Percentiles rank a stretch among this genome's conserved stretches.
phyloP scores from a whole-genome alignment of 2,113 vertebrate species.

The Vidua macroura region DNA sequence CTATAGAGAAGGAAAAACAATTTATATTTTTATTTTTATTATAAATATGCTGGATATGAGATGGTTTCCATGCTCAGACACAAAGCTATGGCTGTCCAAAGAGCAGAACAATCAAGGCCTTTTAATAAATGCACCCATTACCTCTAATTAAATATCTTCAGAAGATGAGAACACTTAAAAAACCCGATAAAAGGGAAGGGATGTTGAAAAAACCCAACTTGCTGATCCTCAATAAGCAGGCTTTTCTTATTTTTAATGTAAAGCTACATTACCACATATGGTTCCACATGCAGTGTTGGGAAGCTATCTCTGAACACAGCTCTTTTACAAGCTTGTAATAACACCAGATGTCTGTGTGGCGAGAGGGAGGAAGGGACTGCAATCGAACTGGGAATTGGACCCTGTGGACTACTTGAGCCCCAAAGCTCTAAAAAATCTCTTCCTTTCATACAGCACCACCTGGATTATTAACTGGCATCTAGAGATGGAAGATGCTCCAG shows the following conservation, averaged over 20 bases:
- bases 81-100: not conserved
- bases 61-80: not conserved
- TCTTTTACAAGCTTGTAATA: constrained; percentile 64
- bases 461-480: constrained; percentile 41
- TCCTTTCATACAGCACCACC: constrained; percentile 34
- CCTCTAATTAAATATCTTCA: not conserved
- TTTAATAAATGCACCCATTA: not conserved
- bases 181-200: not conserved
- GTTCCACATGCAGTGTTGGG: not conserved
- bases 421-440: constrained; percentile 19
- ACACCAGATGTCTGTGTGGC: constrained; percentile 54
- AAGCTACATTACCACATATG: constrained; percentile 52
- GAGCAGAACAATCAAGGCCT: not conserved
- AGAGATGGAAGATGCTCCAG: constrained; percentile 20
- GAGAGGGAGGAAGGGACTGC: constrained; percentile 21
- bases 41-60: not conserved
- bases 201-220: not conserved
- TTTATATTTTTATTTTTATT: not conserved
- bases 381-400: constrained; percentile 53
- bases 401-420: constrained; percentile 52
- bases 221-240: constrained; percentile 11
- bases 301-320: constrained; percentile 26
- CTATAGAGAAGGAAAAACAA: not conserved
- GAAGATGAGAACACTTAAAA: not conserved
- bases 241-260: constrained; percentile 30